Conservation (phyloP, 2,113 vertebrate species). For the Lanius collurio region DNA sequence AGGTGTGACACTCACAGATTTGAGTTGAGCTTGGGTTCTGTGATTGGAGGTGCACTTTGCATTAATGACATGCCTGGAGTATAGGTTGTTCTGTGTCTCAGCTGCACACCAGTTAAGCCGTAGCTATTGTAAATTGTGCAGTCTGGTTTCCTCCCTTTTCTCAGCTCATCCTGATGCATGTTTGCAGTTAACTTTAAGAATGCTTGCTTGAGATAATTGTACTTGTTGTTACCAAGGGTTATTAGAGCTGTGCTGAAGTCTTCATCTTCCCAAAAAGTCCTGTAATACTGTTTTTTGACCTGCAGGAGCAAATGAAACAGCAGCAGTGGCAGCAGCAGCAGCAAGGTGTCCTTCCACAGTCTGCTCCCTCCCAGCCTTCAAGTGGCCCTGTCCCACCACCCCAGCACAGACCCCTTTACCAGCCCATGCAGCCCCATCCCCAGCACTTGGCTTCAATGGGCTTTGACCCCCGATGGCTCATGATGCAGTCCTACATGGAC, state of each 20-base stretch:
- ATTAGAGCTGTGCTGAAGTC: background rate
- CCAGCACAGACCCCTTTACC: conserved; percentile 92
- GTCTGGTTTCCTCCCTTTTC: background rate
- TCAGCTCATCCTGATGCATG: background rate
- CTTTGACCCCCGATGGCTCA: conserved; percentile 97
- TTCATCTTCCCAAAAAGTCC: background rate
- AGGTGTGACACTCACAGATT: background rate
- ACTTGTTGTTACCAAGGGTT: background rate
- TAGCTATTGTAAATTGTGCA: background rate
- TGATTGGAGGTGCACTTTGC: background rate
- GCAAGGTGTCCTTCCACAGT: conserved; percentile 82
- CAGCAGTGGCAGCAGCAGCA: conserved; percentile 85
- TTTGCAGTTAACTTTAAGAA: background rate
- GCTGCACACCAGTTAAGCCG: background rate
- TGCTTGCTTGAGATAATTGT: background rate
- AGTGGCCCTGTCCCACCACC: conserved; percentile 82
- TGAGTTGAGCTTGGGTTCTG: background rate
- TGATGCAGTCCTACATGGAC: conserved; percentile 99
- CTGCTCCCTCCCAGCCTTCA: conserved; percentile 85
- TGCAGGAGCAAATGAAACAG: conserved; percentile 94
- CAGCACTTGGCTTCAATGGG: conserved; percentile 96
- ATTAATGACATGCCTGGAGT: background rate
- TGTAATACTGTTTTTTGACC: background rate
- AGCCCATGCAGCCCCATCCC: conserved; percentile 91
- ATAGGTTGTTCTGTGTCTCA: background rate